phyloP scores from a whole-genome alignment of 2,888 invertebrate species.

The Diarsia brunnea region DNA sequence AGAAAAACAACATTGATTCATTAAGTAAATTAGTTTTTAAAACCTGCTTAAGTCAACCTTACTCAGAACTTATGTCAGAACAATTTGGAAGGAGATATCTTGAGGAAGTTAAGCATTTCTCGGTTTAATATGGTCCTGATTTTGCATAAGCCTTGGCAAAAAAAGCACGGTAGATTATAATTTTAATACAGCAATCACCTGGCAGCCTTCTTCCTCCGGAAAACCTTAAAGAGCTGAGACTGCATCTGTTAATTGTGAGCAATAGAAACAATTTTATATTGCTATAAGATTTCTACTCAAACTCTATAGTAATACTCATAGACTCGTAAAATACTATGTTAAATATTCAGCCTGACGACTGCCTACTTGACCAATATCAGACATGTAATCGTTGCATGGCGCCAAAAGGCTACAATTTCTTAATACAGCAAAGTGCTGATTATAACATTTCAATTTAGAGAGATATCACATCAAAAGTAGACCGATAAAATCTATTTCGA shows the following conservation, averaged over 20 bases:
- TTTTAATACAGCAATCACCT: background rate
- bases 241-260: background rate
- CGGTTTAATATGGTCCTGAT: background rate
- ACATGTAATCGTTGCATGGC: slow-evolving; percentile 15
- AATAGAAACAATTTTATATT: background rate
- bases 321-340: background rate
- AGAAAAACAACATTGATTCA: slow-evolving; percentile 77
- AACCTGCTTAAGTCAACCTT: slow-evolving; percentile 70
- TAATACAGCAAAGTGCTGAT: slow-evolving; percentile 30
- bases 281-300: background rate
- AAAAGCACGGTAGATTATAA: slow-evolving; percentile 2
- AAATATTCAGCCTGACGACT: background rate
- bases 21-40: slow-evolving; percentile 73
- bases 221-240: background rate
- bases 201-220: background rate
- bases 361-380: background rate
- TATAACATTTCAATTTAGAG: slow-evolving; percentile 30
- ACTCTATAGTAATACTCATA: too few relatives aligned
- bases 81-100: slow-evolving; percentile 40
- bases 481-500: slow-evolving; percentile 30
- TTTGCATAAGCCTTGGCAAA: slow-evolving; percentile 14
- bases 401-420: slow-evolving; percentile 35
- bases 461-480: slow-evolving; percentile 24
- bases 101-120: slow-evolving; percentile 22
- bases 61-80: slow-evolving; percentile 65